Base-by-base conservation (phyloP, 2,113 vertebrate species). In the Macquaria australasica region DNA sequence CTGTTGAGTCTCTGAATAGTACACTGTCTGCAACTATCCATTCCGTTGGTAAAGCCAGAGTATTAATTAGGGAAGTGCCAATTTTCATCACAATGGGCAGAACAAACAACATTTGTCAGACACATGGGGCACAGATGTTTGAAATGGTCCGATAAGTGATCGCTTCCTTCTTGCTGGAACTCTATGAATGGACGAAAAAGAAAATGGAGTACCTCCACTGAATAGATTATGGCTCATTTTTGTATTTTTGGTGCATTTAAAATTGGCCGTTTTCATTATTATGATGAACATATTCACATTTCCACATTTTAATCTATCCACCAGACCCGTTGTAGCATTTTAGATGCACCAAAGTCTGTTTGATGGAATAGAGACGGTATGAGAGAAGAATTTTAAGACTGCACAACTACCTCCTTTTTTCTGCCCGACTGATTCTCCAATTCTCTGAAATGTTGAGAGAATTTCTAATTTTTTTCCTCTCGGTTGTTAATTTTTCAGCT, bases 21-120 rank as follows among this genome's bases (percentile, higher is more conserved):
- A 51, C 43, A 23, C 28, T 31, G 34, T 34, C 58, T 58, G 56
- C 14, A 77, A 28, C 53, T 37, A 63, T 81, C 53, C 31, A 77
- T 71, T 86, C 39, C 77, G 45, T 39, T 67, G 23, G 71, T 66
- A 69, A 71, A 62, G 37, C 51, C 51, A 53, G 37, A 55, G 25
- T 62, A 63, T 78, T 84, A 64, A 76, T 82, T 89, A 84, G 15
- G 34, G 34, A 76, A 58, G 63, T 76, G 69, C 63, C 70, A 71
- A 70, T 85, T 87, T 84, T 67, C 23, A 48, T 68, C 53, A 41
- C 21, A 77, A 88, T 64, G 53, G 48, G 58, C 60, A 51, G 58
- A 72, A 79, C 71, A 81, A 78, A 85, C 10, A 37, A n/a, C 66
- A 87, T 80, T 82, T 51, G 53, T 74, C 62, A 83, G 60, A 73